Percentiles rank a stretch among this genome's conserved stretches.
Evolutionary conservation across 2,113 vertebrate species (phyloP).

Genomic region (Tiliqua scincoides): DNA sequence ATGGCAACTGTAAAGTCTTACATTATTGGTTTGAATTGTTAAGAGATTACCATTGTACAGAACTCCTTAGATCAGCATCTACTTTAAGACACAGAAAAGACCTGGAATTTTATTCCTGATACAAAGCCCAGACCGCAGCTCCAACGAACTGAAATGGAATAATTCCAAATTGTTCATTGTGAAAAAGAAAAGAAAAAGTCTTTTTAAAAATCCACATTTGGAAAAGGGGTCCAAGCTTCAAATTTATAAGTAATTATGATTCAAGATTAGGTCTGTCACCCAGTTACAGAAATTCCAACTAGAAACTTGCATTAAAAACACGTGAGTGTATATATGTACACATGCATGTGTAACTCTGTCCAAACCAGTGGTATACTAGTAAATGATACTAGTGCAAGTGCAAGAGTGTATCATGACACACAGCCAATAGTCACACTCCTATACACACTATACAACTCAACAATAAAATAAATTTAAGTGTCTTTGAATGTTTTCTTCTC

Average conservation of each 20-base stretch:
- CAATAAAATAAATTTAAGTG: no score
- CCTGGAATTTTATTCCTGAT: conserved; percentile 41
- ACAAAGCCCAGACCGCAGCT: conserved; percentile 11
- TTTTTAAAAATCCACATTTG: background rate
- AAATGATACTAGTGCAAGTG: no score
- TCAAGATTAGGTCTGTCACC: background rate
- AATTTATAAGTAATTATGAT: background rate
- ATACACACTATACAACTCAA: no score
- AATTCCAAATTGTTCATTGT: background rate
- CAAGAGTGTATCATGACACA: no score
- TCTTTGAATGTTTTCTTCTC: no score
- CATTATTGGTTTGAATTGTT: conserved; percentile 36
- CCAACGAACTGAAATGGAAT: background rate
- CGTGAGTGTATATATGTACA: background rate
- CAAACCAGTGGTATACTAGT: background rate
- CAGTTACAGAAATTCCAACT: background rate
- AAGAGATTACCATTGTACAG: conserved; percentile 38
- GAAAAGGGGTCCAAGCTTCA: background rate
- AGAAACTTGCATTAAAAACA: no score
- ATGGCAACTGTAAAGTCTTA: conserved; percentile 61
- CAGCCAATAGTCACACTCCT: no score
- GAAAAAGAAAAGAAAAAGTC: no score
- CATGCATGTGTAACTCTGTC: no score
- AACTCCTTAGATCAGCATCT: conserved; percentile 40
- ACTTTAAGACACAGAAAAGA: conserved; percentile 36